Base-by-base conservation (phyloP, 2,113 vertebrate genomes). In the Hippocampus comes region DNA sequence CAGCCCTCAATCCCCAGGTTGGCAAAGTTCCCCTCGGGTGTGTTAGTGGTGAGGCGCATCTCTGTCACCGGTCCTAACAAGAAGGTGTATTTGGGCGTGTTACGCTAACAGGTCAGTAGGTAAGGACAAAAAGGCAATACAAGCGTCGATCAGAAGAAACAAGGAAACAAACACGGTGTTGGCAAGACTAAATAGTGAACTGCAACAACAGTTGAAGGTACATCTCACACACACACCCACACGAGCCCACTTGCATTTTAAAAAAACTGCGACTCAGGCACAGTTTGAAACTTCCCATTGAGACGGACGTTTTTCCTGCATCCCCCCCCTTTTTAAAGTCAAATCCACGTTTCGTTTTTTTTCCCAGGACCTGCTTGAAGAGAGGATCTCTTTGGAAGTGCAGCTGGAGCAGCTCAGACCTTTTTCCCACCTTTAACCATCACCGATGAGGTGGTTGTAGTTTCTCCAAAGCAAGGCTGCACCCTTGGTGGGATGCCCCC, bases 341-440 rank as follows among this genome's bases (percentile, higher is more conserved):
- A 25, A 11, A 42, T 73, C 17, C 25, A 34, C 3, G 42, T 73
- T 1, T 69, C 2, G 63, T 2, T 2, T 77, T 76, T 79, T 18
- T 30, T 46, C 10, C 78, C 87, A 99, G 97, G 97, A 99, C 90
- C 93, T 99, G 87, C 95, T 99, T 72, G 97, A 99, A 85, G 97
- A 99, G 90, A 95, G 97, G 91, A 99, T 99, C 93, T 98, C 97
- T 78, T 91, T 99, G 91, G 97, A 99, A 91, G 96, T 99, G 71
- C 97, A 99, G 93, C 94, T 99, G 94, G 97, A 99, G 92, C 97
- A 99, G 89, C 96, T 99, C 87, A 94, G 97, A 91, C 97, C 97
- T 21, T 99, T 99, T 90, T 99, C 97, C 86, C 97, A 99, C 90
- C 94, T 98, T 89, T 99, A 97, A 95, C 89, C 87, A 79, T 88